These are phyloP conservation scores for Pogonus chalceus DNA, from an alignment of 1,140 invertebrate species.

Conservation along the genomic window DNA sequence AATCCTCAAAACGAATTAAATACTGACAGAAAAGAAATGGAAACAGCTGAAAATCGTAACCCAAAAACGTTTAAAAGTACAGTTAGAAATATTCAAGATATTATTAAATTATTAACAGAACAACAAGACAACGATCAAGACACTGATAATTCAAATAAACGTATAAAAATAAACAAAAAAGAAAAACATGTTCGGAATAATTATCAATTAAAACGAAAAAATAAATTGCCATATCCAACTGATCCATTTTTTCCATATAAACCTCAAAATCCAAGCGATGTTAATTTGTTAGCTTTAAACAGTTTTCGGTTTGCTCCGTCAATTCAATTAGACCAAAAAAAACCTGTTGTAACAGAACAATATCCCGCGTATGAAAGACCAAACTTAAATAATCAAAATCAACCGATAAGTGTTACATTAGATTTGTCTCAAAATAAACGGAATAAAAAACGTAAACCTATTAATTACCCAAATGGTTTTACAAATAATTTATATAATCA, in stretches of 20 bases:
- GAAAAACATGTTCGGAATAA: neutral
- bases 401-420: neutral
- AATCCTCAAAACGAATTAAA: too few relatives aligned
- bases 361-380: neutral
- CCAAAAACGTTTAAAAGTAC: too few relatives aligned
- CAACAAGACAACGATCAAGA: neutral
- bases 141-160: neutral
- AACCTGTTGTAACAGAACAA: neutral
- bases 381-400: neutral
- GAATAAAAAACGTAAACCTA: neutral
- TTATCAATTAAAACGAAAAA: neutral
- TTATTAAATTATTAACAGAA: slow-evolving; percentile 8
- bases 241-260: slow-evolving; percentile 9
- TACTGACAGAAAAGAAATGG: neutral
- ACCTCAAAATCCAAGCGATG: slow-evolving; percentile 4
- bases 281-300: slow-evolving; percentile 4
- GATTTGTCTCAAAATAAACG: neutral
- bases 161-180: neutral
- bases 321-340: neutral
- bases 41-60: neutral
- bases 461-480: neutral
- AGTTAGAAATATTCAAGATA: slow-evolving; percentile 10
- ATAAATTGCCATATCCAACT: neutral
- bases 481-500: neutral
- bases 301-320: slow-evolving; percentile 3